Conservation (phyloP, 2,797 vertebrate species). For the Schizothorax lantsangensis region DNA sequence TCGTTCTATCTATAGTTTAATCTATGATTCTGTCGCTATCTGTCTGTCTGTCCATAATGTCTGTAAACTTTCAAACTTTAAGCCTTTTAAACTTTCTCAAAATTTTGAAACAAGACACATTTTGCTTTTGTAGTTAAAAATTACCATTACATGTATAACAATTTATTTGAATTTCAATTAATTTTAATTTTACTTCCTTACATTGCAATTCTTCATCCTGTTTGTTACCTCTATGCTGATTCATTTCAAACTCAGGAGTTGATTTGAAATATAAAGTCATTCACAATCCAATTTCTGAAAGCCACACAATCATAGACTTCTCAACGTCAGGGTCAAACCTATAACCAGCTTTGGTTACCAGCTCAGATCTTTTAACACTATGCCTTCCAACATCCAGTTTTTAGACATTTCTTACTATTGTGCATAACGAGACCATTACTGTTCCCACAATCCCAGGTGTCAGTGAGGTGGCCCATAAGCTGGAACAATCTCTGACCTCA, state of each 20-base stretch:
- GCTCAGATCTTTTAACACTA: background rate
- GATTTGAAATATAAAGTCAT: background rate
- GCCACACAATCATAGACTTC: background rate
- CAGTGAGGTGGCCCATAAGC: conserved; percentile 64
- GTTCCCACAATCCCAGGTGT: conserved; percentile 60
- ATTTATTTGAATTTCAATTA: too few species aligned
- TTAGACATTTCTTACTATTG: background rate
- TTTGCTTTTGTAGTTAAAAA: background rate
- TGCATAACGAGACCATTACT: background rate
- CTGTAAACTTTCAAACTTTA: background rate
- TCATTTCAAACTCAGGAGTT: background rate
- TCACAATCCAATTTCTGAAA: background rate
- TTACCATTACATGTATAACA: background rate
- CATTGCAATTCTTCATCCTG: background rate
- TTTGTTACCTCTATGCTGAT: background rate
- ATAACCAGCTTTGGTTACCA: background rate
- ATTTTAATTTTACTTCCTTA: background rate
- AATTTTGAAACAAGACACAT: background rate
- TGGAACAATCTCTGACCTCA: conserved; percentile 52
- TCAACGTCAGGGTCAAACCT: background rate
- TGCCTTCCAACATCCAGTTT: background rate
- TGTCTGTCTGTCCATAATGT: background rate
- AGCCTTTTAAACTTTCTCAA: background rate
- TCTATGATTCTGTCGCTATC: too few species aligned
- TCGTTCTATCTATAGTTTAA: background rate